A percentile compares a stretch with the other conserved stretches of the same genome.
These are phyloP conservation scores for Anguilla pacifica DNA, from an alignment of 2,797 vertebrate genomes.

Conservation along the genomic window DNA sequence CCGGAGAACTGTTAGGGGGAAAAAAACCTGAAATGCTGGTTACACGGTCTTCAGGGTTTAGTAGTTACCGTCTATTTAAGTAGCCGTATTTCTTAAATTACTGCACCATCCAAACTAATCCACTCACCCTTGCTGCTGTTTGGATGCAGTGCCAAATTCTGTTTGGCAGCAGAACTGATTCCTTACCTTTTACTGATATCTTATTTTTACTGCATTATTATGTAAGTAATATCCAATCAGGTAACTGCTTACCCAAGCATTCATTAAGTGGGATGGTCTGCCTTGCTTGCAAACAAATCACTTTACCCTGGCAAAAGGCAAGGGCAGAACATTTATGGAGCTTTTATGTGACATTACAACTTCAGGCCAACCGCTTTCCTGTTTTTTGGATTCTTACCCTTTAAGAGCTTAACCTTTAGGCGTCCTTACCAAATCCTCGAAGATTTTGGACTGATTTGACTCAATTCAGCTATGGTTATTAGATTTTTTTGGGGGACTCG, in stretches of 20 bases:
- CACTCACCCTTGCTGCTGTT: neutral
- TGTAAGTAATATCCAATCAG: neutral
- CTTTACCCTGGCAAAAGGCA: neutral
- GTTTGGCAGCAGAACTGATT: neutral
- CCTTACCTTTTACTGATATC: neutral
- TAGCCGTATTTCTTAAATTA: neutral
- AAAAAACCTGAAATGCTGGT: neutral
- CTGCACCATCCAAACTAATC: neutral
- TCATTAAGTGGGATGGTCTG: neutral
- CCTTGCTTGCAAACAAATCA: neutral
- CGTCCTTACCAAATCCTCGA: too few species aligned
- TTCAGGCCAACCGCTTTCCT: neutral
- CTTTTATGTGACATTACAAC: neutral
- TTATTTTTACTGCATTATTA: neutral
- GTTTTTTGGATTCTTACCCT: neutral
- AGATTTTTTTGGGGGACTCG: neutral
- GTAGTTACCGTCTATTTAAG: neutral
- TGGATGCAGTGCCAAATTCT: neutral
- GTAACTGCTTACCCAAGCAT: neutral
- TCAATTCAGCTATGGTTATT: neutral
- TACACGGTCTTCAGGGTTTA: neutral
- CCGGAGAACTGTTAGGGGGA: neutral
- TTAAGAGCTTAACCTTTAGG: neutral
- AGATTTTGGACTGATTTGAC: neutral
- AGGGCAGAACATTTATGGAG: neutral